Evolutionary conservation across 2,888 invertebrate species (phyloP).

Genomic region (Teleogryllus oceanicus): DNA sequence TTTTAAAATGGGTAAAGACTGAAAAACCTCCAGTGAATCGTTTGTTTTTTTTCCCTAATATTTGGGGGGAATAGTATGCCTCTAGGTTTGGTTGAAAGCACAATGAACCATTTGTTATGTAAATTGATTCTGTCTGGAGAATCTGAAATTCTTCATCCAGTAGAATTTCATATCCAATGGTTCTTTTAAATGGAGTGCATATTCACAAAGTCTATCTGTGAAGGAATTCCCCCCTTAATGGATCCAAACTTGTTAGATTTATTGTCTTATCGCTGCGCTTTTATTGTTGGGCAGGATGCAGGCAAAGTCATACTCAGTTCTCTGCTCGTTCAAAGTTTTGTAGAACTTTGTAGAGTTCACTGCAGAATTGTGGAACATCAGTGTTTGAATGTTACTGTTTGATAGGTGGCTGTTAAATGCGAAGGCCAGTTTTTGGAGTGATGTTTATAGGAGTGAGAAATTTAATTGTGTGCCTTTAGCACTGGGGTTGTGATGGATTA

Average conservation of each 20-base stretch:
- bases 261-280: not conserved
- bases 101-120: not conserved
- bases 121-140: not conserved
- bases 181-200: not conserved
- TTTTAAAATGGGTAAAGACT: slow-evolving; percentile 4
- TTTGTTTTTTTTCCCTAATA: not conserved
- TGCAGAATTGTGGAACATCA: too few species aligned
- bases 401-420: too few species aligned
- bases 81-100: not conserved
- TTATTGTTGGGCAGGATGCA: not conserved
- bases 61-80: not conserved
- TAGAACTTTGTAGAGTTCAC: too few species aligned
- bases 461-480: too few species aligned
- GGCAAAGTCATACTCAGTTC: not conserved
- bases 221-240: not conserved
- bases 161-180: not conserved
- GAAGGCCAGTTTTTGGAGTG: too few species aligned
- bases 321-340: not conserved
- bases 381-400: too few species aligned
- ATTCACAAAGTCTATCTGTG: not conserved
- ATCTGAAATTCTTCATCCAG: not conserved
- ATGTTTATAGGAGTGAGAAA: too few species aligned
- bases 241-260: slow-evolving; percentile 6
- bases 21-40: not conserved
- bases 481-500: too few species aligned